Evolutionary conservation across 1,140 invertebrate genomes (phyloP), one percentile per base, ranked within the genome.

Genomic region (Dendroctonus ponderosae): DNA sequence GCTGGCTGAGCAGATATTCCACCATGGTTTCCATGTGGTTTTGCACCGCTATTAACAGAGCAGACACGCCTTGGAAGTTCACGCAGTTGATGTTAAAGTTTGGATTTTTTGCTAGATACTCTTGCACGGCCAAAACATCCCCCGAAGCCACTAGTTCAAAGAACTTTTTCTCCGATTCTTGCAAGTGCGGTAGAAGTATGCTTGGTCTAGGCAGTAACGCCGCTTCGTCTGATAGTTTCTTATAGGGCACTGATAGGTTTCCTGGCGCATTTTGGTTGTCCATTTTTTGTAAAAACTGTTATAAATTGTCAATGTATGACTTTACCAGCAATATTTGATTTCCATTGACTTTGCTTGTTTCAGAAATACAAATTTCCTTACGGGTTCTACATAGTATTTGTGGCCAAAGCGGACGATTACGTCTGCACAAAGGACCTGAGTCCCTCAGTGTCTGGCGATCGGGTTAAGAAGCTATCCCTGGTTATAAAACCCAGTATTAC

Each of bases 371-470:
- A 83, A 60, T 91, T 87, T 76, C 87, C 87, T 0, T 69, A 82
- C 51, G 90, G 91, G 7, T 91, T 94, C 77, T 94, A 90, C 78
- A 83, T 94, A 48, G 90, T 94, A 2, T 85, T 94, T 70, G 89
- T 93, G 12, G 86, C 92, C 58, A 90, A 92, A 80, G 84, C 86
- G 0, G 87, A 88, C 56, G 90, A 94, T 71, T 83, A 80, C 0
- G 86, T 87, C 62, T 94, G 92, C 74, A 81, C 81, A 48, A 84
- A 81, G 14, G 67, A 74, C 7, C 71, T 74, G 8, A 71, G 54
- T 66, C 37, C 53, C 5, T 59, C 54, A 44, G 70, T 44, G 43
- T 49, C 71, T 72, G 38, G 75, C 70, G 62, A 73, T 48, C 78
- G 83, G 2, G 77, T 75, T 7, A 90, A 91, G 78, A 79, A 71